Conservation (phyloP, 1,140 invertebrate genomes). For the Drosophila parvula region DNA sequence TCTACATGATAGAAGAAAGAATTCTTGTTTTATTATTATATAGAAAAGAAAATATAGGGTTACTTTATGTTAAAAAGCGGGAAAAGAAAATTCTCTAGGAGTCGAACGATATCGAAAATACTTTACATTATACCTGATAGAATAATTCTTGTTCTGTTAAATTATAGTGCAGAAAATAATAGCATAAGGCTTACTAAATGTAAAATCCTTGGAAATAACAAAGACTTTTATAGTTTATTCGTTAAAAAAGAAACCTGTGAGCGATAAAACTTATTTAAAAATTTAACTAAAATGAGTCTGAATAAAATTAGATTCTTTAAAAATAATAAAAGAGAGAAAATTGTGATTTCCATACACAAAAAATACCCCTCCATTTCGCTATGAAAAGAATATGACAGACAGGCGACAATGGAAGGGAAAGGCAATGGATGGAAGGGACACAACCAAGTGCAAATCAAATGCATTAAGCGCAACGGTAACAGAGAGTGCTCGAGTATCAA, state of each 20-base stretch:
- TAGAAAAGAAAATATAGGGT: too few relatives aligned
- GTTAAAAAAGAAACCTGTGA: too few relatives aligned
- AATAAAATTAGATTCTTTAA: not conserved
- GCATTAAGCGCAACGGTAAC: constrained; percentile 78
- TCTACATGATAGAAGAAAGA: not conserved
- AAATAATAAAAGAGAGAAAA: not conserved
- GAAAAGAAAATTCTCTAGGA: too few relatives aligned
- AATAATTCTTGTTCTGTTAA: too few relatives aligned
- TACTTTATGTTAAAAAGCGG: too few relatives aligned
- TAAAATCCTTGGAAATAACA: too few relatives aligned
- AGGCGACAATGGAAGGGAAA: not conserved
- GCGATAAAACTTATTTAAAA: not conserved
- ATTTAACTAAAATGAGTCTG: not conserved
- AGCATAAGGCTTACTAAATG: too few relatives aligned
- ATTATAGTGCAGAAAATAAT: too few relatives aligned
- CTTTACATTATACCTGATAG: constrained; percentile 22
- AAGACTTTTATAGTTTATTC: too few relatives aligned
- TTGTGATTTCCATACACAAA: not conserved
- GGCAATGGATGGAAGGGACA: constrained; percentile 19
- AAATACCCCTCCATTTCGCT: not conserved
- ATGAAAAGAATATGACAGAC: constrained; percentile 17
- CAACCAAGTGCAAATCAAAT: constrained; percentile 72
- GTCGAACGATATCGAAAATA: constrained; percentile 20
- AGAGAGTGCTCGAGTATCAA: constrained; percentile 58
- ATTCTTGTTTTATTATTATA: too few relatives aligned